Evolutionary conservation across 2,113 vertebrate genomes (phyloP), one percentile per base, ranked within the genome.

Genomic region (Labeo rohita): DNA sequence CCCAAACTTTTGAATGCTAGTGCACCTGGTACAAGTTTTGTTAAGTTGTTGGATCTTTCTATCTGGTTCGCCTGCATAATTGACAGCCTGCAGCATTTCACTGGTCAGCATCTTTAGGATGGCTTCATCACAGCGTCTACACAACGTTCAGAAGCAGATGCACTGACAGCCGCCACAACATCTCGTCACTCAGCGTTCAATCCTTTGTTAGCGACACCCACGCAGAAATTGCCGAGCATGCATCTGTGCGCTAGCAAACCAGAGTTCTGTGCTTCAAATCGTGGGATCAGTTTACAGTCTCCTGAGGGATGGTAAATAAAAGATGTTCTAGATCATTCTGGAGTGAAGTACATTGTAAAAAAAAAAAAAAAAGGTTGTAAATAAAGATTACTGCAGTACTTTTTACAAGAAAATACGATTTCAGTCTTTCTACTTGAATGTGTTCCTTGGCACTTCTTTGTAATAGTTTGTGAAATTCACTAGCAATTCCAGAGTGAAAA

Each of bases 31-130:
- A 13, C 34, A 7, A 39, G 34, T 78, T 78, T 76, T 49, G 74
- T 36, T 56, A 6, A 10, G 8, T 77, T 36, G 52, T 78, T 8
- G 34, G 50, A 7, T 21, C 52, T 79, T 36, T 56, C 23, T 36
- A 4, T 56, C 16, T 45, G 23, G 36, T 6, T 34, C 13, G 23
- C 49, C 8, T 49, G 4, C 28, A 36, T 78, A 34, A 80, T 45
- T 80, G 77, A 47, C 56, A 63, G 77, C 36, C 36, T 10, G 18
- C 70, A n/a, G 39, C 70, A 73, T 73, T 18, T 73, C 70, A 73
- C 43, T 47, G 70, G 68, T 74, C 72, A 74, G 45, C 21, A 47
- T 43, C 72, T 74, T 47, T 74, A 45, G 45, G 15, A 47, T 47
- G 72, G 11, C 18, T 74, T 47, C 43, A 74, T 74, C 72, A 47